A percentile compares a stretch with the other conserved stretches of the same genome.
Evolutionary conservation across 2,888 invertebrate genomes (phyloP).

Genomic region (Eremobia ochroleuca): DNA sequence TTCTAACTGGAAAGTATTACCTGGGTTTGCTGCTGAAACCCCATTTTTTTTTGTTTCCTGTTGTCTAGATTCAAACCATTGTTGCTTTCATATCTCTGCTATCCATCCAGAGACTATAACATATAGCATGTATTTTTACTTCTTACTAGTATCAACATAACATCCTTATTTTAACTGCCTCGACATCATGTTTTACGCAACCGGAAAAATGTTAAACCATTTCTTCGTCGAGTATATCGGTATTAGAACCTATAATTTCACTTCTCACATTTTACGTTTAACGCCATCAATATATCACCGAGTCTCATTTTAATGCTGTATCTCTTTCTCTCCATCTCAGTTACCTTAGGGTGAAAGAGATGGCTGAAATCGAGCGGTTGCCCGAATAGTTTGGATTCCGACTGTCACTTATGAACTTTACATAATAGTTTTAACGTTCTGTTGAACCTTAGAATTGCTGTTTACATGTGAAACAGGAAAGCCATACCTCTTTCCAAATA

Average conservation of each 20-base stretch:
- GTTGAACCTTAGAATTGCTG: constrained; percentile 49
- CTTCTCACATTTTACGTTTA: constrained; percentile 49
- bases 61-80: neutral
- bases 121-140: constrained; percentile 6
- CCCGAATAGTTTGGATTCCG: constrained; percentile 61
- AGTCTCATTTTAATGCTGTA: constrained; percentile 20
- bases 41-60: neutral
- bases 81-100: neutral
- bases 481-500: constrained; percentile 20
- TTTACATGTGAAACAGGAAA: constrained; percentile 53
- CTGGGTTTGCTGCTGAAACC: neutral
- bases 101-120: neutral
- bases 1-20: neutral
- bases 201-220: constrained; percentile 45
- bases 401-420: constrained; percentile 61
- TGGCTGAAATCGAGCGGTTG: constrained; percentile 32
- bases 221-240: constrained; percentile 36
- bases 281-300: constrained; percentile 54
- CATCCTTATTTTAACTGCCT: constrained; percentile 29
- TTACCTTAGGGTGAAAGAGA: constrained; percentile 49
- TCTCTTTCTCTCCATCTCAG: constrained; percentile 39
- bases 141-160: constrained; percentile 1
- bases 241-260: constrained; percentile 51
- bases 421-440: constrained; percentile 67
- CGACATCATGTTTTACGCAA: constrained; percentile 36